Percentiles rank a stretch among this genome's conserved stretches.
phyloP scores from a whole-genome alignment of 2,113 vertebrate species.

The Gymnarchus niloticus region DNA sequence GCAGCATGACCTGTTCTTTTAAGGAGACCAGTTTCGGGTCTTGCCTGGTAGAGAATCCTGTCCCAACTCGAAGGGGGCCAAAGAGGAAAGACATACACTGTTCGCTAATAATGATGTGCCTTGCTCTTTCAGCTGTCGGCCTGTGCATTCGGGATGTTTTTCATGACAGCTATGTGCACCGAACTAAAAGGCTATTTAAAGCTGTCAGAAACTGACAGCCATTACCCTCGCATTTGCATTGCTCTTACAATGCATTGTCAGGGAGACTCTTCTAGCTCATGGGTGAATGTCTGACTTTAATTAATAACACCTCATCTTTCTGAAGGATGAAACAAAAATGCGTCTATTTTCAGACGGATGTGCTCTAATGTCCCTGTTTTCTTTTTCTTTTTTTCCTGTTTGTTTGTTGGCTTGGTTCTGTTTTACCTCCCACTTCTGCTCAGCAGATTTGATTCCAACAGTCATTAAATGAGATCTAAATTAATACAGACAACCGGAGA shows the following conservation, averaged over 20 bases:
- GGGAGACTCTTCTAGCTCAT: slow-evolving; percentile 72
- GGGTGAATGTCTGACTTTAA: slow-evolving; percentile 85
- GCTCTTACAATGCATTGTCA: slow-evolving; percentile 85
- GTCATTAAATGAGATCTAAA: slow-evolving; percentile 71
- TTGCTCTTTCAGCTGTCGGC: slow-evolving; percentile 79
- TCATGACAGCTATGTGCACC: slow-evolving; percentile 79
- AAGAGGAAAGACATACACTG: slow-evolving; percentile 72
- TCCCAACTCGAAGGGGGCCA: slow-evolving; percentile 73
- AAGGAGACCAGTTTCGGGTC: slow-evolving; percentile 71
- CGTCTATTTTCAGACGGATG: slow-evolving; percentile 69
- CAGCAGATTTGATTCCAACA: slow-evolving; percentile 55
- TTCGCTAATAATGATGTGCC: slow-evolving; percentile 84
- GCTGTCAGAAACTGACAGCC: slow-evolving; percentile 92
- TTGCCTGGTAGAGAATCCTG: slow-evolving; percentile 62
- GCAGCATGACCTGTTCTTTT: neutral
- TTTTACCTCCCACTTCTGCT: slow-evolving; percentile 38
- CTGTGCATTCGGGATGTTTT: slow-evolving; percentile 78
- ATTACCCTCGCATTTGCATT: slow-evolving; percentile 93
- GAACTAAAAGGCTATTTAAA: slow-evolving; percentile 98
- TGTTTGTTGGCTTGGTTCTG: slow-evolving; percentile 54
- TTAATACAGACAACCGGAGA: slow-evolving; percentile 70
- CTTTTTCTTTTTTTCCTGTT: slow-evolving; percentile 44
- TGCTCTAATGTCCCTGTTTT: slow-evolving; percentile 62
- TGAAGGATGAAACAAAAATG: slow-evolving; percentile 67
- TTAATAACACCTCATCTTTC: slow-evolving; percentile 84